Evolutionary conservation across 92 coral and sea anemone species (phyloP), one percentile per base, ranked within the genome.

Genomic region (Pocillopora meandrina): DNA sequence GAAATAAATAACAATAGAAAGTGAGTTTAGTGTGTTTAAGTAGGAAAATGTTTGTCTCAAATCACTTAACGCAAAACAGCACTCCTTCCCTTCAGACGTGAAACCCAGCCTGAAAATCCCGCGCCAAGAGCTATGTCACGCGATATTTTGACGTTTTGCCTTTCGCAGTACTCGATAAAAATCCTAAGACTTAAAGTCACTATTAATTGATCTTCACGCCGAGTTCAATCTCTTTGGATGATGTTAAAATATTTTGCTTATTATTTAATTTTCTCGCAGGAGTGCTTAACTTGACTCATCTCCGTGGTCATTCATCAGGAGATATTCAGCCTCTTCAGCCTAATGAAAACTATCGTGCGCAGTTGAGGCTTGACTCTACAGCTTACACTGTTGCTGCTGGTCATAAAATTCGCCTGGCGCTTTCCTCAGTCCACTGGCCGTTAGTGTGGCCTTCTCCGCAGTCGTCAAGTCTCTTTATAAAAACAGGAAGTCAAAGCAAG

Each of bases 341-440:
- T 19, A 83, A 76, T 55, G 72, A 93, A 82, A 68, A 13, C 10
- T 92, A 77, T 64, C 64, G 52, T 65, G 85, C 87, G 11, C 80
- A 78, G 62, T 34, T 93, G 10, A 72, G 52, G 55, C 87, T 93
- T 35, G 95, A 89, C 66, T 67, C 92, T 58, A 82, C 85, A 13
- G 98, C 91, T 15, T 91, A 93, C n/a, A 87, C 81, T 36, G 90
- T 93, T 23, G 81, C 85, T 65, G 87, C 90, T 36, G 95, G 89
- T n/a, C 95, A 93, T 71, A 92, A 78, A 77, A 81, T 93, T 23
- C 92, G 94, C 34, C 88, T 93, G 71, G 98, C 98, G 2, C 80
- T 93, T 76, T 92, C 98, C 61, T 89, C 94, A 36, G 86, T 90
- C 19, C 90, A 84, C 61, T 93, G 95, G 95, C 98, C 98, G 19